Evolutionary conservation across 2,797 vertebrate species (phyloP), one percentile per base, ranked within the genome.

Genomic region (Parauchenoglanis ngamensis): DNA sequence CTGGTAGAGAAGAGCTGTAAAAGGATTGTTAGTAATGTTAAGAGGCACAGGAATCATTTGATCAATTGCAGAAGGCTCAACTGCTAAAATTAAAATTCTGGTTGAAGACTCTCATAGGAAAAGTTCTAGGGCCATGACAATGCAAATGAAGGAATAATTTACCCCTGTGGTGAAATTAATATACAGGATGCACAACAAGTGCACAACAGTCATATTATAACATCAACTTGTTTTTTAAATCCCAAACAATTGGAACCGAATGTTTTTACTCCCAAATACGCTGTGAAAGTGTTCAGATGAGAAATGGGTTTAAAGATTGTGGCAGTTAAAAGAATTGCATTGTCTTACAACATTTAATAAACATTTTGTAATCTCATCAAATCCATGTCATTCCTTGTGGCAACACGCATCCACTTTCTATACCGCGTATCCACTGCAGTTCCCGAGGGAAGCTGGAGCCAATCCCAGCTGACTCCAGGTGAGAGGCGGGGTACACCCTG

Each of bases 91-190:
- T 23, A 25, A 80, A 44, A 80, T 59, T 40, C 31, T 40, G n/a
- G 21, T 31, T 61, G 21, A 61, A 40, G 31, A 61, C 31, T 35
- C 56, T 61, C 11, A 61, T 15, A 80, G 11, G 56, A 61, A n/a
- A 61, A 15, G 31, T 80, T 13, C 21, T 31, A 61, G 77, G 56
- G 56, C 35, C 11, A 59, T 79, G 31, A 35, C 35, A 57, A 79
- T 79, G 54, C 54, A 79, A 80, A 80, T 61, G 31, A 61, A 40
- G 56, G 54, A 79, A 79, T 57, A 59, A 56, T 78, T 78, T 31
- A 19, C 1, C 52, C 52, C 75, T 19, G 52, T 19, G 28, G 17
- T 19, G 15, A 21, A 79, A 79, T 79, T 23, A 79, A 35, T 78
- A 56, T 56, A 78, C 28, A 78, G 76, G 15, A 56, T 79, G 28